Evolutionary conservation across 2,797 vertebrate species (phyloP), one percentile per base, ranked within the genome.

Genomic region (Peromyscus attwateri): DNA sequence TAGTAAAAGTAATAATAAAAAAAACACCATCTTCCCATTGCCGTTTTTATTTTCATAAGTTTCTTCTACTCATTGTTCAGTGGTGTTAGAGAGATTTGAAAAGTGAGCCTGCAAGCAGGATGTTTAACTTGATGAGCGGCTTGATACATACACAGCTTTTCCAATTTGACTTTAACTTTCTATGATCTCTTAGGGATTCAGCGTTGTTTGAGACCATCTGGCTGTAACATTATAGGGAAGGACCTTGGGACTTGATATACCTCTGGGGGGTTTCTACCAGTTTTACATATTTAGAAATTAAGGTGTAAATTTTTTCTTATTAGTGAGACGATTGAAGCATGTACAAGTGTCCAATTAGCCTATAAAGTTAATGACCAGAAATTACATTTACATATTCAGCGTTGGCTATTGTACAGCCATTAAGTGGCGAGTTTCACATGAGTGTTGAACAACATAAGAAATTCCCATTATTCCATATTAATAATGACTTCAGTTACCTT

Each of bases 261-360:
- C 23, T 68, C n/a, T 92, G 92, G 85, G 80, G 70, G 79, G 95
- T 98, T 97, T 95, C 97, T 98, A 77, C 60, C 16, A 96, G 52
- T 93, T 92, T 96, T 29, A 25, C 84, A 16, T 96, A 82, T 96
- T 97, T 89, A 88, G 79, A 97, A 93, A 93, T 96, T 71, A 96
- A 95, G 84, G 94, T 95, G 62, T 76, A 82, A 97, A 95, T 80
- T 80, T 92, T 76, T 80, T 97, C 57, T 89, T 91, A 12, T 75
- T 95, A 29, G 95, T 96, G 46, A 8, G 73, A 14, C 91, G 25
- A 93, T 83, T 37, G 29, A 89, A 46, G 4, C 0, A 0, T 89
- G 7, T 88, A 37, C 12, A 31, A 96, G 31, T 57, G 92, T 71
- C 14, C 57, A 66, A 21, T 25, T 76, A 68, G 80, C n/a, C 75